Conservation (phyloP, 2,888 invertebrate genomes). For the Dascillus cervinus region DNA sequence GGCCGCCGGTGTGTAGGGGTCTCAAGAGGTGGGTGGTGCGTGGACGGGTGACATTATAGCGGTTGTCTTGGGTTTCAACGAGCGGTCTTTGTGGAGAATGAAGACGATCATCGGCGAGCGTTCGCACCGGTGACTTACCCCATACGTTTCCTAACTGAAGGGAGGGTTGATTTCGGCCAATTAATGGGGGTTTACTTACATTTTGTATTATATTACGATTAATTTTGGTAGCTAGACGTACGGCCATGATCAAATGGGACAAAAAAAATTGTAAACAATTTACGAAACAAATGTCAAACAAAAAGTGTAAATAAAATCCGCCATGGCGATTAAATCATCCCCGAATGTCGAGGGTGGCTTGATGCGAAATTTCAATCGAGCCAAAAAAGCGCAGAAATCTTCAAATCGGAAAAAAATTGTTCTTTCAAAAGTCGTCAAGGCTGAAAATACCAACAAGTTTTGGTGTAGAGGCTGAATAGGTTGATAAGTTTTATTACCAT, state of each 20-base stretch:
- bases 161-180: too few species aligned
- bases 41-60: too few species aligned
- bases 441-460: too few species aligned
- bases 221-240: constrained; percentile 24
- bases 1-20: background rate
- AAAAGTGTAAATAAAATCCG: constrained; percentile 11
- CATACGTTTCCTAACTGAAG: constrained; percentile 5
- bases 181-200: constrained; percentile 13
- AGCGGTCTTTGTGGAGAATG: too few species aligned
- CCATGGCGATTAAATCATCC: constrained; percentile 11
- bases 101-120: background rate
- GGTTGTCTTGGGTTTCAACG: too few species aligned
- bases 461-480: too few species aligned
- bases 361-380: too few species aligned
- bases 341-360: too few species aligned
- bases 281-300: constrained; percentile 17
- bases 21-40: background rate
- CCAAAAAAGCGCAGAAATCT: too few species aligned
- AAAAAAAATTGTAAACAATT: constrained; percentile 9
- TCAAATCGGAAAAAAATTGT: too few species aligned
- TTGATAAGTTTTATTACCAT: too few species aligned
- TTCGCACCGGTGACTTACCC: background rate
- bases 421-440: too few species aligned
- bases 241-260: constrained; percentile 20
- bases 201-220: constrained; percentile 19